These are phyloP conservation scores for Eulemur macaco DNA, from an alignment of 2,113 vertebrate species.

Conservation along the genomic window DNA sequence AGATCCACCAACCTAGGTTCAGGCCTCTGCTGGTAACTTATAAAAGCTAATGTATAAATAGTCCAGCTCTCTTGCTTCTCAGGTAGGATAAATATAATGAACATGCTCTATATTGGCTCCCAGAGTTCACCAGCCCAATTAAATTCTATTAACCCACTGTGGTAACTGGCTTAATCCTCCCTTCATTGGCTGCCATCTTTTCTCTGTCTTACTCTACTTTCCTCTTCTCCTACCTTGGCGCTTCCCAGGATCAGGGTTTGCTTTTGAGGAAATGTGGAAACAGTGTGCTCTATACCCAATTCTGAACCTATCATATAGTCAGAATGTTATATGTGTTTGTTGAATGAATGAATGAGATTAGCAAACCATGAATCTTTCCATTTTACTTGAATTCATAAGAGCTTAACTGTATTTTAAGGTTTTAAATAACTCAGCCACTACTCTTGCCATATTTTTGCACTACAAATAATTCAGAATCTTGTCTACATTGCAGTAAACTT, in stretches of 20 bases:
- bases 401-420: constrained; percentile 7
- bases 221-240: too few relatives aligned
- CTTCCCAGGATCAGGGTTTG: neutral
- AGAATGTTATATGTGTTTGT: neutral
- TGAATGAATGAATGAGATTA: neutral
- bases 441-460: neutral
- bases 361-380: neutral
- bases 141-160: neutral
- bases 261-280: neutral
- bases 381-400: constrained; percentile 18
- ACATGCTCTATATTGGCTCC: neutral
- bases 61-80: neutral
- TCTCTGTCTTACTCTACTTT: neutral
- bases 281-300: neutral
- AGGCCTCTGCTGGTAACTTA: neutral
- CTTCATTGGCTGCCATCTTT: neutral
- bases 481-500: constrained; percentile 5
- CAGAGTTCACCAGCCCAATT: neutral
- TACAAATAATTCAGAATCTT: constrained; percentile 17
- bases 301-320: neutral
- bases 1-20: neutral
- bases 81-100: neutral
- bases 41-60: neutral
- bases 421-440: constrained; percentile 1
- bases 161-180: neutral